Conservation (phyloP, 2,113 vertebrate species). For the Protobothrops mucrosquamatus region DNA sequence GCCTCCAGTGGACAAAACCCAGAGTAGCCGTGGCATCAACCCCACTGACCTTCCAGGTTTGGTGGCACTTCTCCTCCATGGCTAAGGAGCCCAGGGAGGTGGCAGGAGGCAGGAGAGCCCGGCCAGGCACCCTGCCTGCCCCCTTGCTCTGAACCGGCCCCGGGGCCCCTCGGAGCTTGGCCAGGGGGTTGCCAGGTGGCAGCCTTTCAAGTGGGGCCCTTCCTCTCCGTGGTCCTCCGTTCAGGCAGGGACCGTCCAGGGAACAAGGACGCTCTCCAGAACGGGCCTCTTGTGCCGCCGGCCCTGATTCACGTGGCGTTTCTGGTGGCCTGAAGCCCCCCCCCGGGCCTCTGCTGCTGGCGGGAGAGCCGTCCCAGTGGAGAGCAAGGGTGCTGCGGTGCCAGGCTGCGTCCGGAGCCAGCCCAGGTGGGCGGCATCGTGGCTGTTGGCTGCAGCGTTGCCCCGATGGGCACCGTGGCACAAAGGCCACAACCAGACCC, state of each 20-base stretch:
- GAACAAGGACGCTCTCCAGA: background rate
- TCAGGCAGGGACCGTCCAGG: background rate
- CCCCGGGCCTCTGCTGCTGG: background rate
- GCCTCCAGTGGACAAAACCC: background rate
- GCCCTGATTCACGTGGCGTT: background rate
- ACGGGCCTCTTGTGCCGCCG: background rate
- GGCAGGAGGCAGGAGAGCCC: background rate
- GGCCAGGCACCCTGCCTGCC: rapidly evolving
- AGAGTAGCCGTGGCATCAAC: background rate
- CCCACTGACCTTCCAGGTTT: background rate
- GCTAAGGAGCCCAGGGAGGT: background rate
- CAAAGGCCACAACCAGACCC: background rate
- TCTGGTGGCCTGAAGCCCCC: background rate
- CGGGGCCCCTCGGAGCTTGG: background rate
- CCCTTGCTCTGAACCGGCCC: background rate
- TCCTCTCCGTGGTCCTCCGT: background rate
- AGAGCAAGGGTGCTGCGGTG: background rate
- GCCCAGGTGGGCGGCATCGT: background rate
- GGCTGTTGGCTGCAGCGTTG: background rate
- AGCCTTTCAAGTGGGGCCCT: background rate
- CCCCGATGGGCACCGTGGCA: background rate
- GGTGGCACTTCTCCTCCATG: background rate
- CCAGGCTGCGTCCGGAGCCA: background rate
- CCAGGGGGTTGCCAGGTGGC: background rate
- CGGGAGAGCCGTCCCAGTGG: background rate